Percentiles rank a stretch among this genome's conserved stretches.
Evolutionary conservation across 2,888 invertebrate species (phyloP).

Genomic region (Lycocerus yunnanus): DNA sequence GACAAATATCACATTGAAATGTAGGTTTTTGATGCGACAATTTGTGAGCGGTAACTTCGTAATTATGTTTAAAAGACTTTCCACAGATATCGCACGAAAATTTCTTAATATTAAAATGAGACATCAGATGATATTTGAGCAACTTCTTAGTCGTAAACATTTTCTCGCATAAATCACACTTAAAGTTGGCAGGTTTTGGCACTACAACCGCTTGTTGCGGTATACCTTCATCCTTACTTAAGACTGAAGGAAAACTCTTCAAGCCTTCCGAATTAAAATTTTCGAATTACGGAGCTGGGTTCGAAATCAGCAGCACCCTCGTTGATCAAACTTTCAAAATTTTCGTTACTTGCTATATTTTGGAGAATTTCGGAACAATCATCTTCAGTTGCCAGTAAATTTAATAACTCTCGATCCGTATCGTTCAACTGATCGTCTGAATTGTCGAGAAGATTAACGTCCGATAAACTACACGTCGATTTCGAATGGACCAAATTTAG

Average conservation of each 20-base stretch:
- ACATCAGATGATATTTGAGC: constrained; percentile 48
- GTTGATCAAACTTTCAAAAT: constrained; percentile 48
- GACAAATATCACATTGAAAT: constrained; percentile 64
- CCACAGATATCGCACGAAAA: constrained; percentile 49
- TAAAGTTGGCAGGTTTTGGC: constrained; percentile 29
- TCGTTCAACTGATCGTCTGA: constrained; percentile 49
- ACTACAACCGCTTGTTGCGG: constrained; percentile 6
- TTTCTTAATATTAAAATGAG: constrained; percentile 46
- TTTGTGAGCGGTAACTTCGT: constrained; percentile 56
- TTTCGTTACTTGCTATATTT: constrained; percentile 51
- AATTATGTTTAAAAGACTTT: constrained; percentile 48
- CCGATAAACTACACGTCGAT: constrained; percentile 27
- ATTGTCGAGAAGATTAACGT: constrained; percentile 42
- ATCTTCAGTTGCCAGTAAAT: constrained; percentile 49
- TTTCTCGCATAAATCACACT: constrained; percentile 48
- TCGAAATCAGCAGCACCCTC: constrained; percentile 39
- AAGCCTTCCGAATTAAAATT: background rate
- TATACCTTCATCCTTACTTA: background rate
- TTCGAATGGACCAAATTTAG: constrained; percentile 43
- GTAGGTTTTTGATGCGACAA: constrained; percentile 61
- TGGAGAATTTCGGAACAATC: constrained; percentile 51
- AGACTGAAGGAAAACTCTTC: background rate
- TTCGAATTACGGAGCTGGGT: constrained; percentile 23
- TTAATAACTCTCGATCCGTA: constrained; percentile 49
- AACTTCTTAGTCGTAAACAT: constrained; percentile 47